phyloP scores from a whole-genome alignment of 1,140 invertebrate species.

The Chionoecetes opilio region DNA sequence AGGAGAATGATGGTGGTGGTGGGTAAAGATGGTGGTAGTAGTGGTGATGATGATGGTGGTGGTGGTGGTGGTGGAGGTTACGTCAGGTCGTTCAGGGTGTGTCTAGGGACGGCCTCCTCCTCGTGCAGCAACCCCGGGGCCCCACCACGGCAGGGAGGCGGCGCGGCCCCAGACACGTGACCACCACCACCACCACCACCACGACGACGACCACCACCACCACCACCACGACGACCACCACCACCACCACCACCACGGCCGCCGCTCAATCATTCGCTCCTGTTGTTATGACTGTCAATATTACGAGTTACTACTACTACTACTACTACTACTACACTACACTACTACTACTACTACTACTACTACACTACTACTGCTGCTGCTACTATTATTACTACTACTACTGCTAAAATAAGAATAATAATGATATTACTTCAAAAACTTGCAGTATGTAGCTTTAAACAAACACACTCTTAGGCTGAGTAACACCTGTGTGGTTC shows the following conservation, averaged over 20 bases:
- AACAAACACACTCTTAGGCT: background rate
- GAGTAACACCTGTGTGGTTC: too few relatives aligned
- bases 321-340: too few relatives aligned
- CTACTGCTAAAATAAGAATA: background rate
- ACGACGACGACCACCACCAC: background rate
- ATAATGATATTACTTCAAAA: too few relatives aligned
- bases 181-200: slow-evolving; percentile 9
- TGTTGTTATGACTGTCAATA: too few relatives aligned
- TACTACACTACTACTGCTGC: too few relatives aligned
- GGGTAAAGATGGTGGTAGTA: too few relatives aligned
- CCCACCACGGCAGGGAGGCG: background rate
- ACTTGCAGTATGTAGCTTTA: too few relatives aligned
- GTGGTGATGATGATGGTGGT: too few relatives aligned
- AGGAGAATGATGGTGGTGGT: background rate
- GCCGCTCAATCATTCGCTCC: background rate
- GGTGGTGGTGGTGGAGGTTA: background rate
- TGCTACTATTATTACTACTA: background rate
- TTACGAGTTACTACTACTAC: too few relatives aligned
- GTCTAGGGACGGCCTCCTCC: background rate
- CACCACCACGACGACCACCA: background rate
- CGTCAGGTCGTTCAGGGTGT: background rate
- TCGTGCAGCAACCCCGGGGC: background rate
- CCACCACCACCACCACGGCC: background rate
- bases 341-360: too few relatives aligned
- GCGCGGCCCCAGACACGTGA: background rate